Evolutionary conservation across 2,113 vertebrate genomes (phyloP).

Genomic region (Miniopterus natalensis): DNA sequence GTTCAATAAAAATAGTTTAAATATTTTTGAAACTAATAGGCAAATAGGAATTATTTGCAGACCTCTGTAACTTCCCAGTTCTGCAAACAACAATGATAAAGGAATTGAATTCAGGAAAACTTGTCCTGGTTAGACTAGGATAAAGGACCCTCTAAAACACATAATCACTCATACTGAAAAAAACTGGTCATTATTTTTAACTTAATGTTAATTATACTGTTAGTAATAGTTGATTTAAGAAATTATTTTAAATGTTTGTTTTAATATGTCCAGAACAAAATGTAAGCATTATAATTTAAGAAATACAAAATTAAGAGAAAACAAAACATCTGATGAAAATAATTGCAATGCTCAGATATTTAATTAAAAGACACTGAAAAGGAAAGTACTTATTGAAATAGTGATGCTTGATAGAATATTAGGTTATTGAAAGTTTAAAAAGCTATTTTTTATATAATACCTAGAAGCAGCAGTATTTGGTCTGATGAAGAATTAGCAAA

Average conservation of each 20-base stretch:
- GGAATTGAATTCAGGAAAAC: slow-evolving; percentile 2
- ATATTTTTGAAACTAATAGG: neutral
- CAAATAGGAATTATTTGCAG: neutral
- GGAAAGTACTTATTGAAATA: neutral
- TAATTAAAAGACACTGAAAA: slow-evolving; percentile 46
- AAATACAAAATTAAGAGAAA: slow-evolving; percentile 33
- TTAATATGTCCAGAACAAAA: slow-evolving; percentile 50
- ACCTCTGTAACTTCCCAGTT: neutral
- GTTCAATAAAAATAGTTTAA: neutral
- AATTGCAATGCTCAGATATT: neutral
- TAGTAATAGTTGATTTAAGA: slow-evolving; percentile 11
- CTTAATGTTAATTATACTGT: neutral
- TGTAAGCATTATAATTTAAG: slow-evolving; percentile 18
- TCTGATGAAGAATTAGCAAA: slow-evolving; percentile 44
- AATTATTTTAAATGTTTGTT: slow-evolving; percentile 61
- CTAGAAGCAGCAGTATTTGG: slow-evolving; percentile 9
- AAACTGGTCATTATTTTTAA: slow-evolving; percentile 21
- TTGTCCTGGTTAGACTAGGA: neutral
- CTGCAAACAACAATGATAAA: neutral
- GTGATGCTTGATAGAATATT: slow-evolving; percentile 8
- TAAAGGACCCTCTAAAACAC: neutral
- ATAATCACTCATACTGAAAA: neutral
- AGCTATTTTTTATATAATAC: slow-evolving; percentile 13
- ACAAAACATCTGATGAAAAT: neutral
- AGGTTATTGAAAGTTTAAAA: slow-evolving; percentile 52